These are phyloP conservation scores for Hippocampus zosterae DNA, from an alignment of 2,113 vertebrate species.

Conservation along the genomic window DNA sequence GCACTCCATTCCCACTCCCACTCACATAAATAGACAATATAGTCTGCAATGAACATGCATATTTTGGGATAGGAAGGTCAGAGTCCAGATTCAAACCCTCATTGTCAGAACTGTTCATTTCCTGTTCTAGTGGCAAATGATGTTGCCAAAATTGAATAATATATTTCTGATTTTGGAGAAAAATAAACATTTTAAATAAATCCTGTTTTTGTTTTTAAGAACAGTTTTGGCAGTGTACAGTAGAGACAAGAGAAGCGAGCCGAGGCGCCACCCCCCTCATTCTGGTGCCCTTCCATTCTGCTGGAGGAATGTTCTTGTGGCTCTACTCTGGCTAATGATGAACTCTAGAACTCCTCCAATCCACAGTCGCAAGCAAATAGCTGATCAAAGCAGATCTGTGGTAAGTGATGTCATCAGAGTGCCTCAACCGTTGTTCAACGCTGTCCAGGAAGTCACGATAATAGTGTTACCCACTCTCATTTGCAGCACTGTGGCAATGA, in stretches of 20 bases:
- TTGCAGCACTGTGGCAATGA: neutral
- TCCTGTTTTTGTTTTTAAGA: neutral
- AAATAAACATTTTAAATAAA: too few species aligned
- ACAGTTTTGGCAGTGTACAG: neutral
- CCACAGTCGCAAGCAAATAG: constrained; percentile 4
- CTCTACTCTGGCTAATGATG: constrained; percentile 16
- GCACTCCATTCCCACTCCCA: too few species aligned
- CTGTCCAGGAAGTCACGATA: neutral
- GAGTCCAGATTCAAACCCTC: too few species aligned
- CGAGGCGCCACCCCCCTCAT: neutral
- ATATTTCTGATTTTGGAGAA: neutral
- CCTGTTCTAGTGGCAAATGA: too few species aligned
- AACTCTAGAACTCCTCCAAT: constrained; percentile 11
- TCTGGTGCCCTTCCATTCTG: constrained; percentile 25
- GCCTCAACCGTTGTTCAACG: constrained; percentile 24
- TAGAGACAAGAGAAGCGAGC: constrained; percentile 6
- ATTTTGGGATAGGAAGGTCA: too few species aligned
- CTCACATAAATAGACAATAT: too few species aligned
- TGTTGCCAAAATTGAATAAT: neutral
- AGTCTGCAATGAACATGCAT: too few species aligned
- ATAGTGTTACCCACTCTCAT: neutral
- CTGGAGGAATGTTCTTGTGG: constrained; percentile 41
- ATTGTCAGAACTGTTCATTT: neutral
- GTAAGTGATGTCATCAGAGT: constrained; percentile 29
- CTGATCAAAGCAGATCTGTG: constrained; percentile 37